Evolutionary conservation across 2,797 vertebrate genomes (phyloP).

Genomic region (Silurus aristotelis): DNA sequence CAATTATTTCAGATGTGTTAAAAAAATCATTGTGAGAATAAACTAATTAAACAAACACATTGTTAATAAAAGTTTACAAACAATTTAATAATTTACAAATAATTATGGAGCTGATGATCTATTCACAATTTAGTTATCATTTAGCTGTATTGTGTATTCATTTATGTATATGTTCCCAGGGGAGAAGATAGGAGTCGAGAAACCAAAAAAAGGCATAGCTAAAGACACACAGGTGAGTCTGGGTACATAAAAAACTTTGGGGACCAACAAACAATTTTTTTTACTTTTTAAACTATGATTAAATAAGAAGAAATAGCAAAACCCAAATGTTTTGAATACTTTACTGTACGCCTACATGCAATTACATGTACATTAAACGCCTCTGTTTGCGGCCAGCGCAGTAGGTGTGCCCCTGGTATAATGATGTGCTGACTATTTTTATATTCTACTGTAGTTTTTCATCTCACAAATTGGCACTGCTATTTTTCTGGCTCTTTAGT

Average conservation of each 20-base stretch:
- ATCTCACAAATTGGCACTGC: conserved; percentile 46
- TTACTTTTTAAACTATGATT: background rate
- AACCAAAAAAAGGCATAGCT: conserved; percentile 8
- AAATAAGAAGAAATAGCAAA: conserved; percentile 3
- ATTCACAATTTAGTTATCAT: background rate
- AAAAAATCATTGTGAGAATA: background rate
- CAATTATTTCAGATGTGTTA: background rate
- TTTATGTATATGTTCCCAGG: conserved; percentile 34
- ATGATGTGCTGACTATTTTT: conserved; percentile 50
- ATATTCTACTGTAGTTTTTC: conserved; percentile 39
- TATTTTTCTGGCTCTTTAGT: conserved; percentile 46
- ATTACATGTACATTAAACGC: conserved; percentile 32
- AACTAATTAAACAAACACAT: background rate
- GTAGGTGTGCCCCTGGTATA: conserved; percentile 42
- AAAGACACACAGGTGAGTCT: conserved; percentile 46
- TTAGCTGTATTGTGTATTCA: background rate
- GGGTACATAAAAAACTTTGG: background rate
- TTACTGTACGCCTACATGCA: background rate
- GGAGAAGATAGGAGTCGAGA: conserved; percentile 20
- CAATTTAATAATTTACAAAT: no score
- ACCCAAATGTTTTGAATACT: conserved; percentile 1
- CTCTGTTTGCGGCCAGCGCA: conserved; percentile 21
- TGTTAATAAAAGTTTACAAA: no score
- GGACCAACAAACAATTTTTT: background rate
- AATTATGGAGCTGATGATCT: background rate